phyloP scores from a whole-genome alignment of 2,797 vertebrate species.

The Staurois parvus region DNA sequence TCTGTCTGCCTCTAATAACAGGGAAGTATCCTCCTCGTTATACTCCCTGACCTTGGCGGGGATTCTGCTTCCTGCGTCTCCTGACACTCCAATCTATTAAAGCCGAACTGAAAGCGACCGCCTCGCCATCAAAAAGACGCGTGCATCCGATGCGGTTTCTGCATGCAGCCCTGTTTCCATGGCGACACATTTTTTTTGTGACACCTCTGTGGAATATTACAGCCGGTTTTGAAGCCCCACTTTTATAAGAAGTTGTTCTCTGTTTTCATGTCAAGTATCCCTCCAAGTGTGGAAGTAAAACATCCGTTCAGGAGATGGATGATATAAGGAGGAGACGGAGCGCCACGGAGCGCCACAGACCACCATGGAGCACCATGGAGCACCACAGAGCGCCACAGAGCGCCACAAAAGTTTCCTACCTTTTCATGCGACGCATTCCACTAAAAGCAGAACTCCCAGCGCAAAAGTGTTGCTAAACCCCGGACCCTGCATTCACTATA shows the following conservation, averaged over 20 bases:
- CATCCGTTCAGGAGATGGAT: not conserved
- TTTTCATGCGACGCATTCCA: no score
- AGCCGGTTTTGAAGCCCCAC: not conserved
- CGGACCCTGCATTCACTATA: no score
- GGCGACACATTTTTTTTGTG: slow-evolving; percentile 32
- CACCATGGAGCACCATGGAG: not conserved
- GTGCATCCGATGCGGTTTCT: not conserved
- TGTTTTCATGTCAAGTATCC: slow-evolving; percentile 38
- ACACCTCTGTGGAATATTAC: slow-evolving; percentile 30
- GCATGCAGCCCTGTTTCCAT: slow-evolving; percentile 27
- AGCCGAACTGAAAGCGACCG: slow-evolving; percentile 24
- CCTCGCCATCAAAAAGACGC: slow-evolving; percentile 19
- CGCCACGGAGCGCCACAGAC: no score
- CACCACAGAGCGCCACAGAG: no score
- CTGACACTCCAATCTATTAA: slow-evolving; percentile 44
- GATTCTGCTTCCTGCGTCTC: not conserved
- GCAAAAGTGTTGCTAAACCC: no score
- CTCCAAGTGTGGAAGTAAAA: slow-evolving; percentile 8
- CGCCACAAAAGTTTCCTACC: no score
- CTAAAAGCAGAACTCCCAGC: no score
- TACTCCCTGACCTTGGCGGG: not conserved
- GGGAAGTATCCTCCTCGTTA: not conserved
- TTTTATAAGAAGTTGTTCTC: slow-evolving; percentile 25
- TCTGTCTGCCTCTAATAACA: no score
- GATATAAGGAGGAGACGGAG: not conserved